phyloP scores from a whole-genome alignment of 2,888 invertebrate species.

The Cybosia mesomella region DNA sequence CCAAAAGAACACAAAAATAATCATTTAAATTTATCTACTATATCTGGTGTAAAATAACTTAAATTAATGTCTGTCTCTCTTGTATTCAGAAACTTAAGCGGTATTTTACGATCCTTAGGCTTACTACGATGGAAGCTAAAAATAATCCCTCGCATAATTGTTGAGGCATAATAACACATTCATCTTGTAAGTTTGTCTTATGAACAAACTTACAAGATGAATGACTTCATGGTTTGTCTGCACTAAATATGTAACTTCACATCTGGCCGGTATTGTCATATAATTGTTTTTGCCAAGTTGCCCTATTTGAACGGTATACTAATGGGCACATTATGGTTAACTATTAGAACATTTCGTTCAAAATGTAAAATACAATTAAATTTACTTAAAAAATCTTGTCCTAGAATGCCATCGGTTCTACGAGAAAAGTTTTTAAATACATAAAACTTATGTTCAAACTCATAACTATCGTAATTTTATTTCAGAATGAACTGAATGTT shows the following conservation, averaged over 20 bases:
- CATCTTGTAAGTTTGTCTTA: background rate
- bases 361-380: conserved; percentile 12
- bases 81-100: conserved; percentile 11
- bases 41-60: background rate
- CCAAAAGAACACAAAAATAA: conserved; percentile 7
- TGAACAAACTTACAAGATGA: background rate
- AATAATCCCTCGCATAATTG: conserved; percentile 12
- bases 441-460: conserved; percentile 21
- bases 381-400: conserved; percentile 13
- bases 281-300: background rate
- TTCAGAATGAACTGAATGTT: too few species aligned
- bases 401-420: conserved; percentile 19
- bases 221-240: background rate
- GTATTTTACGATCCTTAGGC: conserved; percentile 10
- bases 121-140: conserved; percentile 10
- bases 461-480: too few species aligned
- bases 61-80: background rate
- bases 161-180: conserved; percentile 5
- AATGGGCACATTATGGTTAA: background rate
- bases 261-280: too few species aligned
- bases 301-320: background rate
- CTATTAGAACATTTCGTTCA: background rate
- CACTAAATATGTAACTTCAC: too few species aligned
- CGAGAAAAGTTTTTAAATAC: conserved; percentile 22
- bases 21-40: conserved; percentile 2